Evolutionary conservation across 2,888 invertebrate genomes (phyloP), one percentile per base, ranked within the genome.

Genomic region (Sphecodes monilicornis): DNA sequence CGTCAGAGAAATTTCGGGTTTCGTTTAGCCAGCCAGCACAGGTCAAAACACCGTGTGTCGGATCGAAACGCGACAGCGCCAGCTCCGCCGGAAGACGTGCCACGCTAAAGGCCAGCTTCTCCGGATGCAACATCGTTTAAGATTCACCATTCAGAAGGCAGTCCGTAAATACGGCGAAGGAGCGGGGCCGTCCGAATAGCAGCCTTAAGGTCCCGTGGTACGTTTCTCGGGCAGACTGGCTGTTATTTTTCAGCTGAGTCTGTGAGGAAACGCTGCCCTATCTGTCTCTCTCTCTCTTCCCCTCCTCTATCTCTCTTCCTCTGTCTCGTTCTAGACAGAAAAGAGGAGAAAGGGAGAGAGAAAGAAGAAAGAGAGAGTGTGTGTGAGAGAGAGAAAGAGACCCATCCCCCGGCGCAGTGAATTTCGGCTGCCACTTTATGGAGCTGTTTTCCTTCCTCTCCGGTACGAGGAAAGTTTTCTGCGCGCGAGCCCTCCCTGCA

Each of bases 381-480:
- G 50, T 5, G 46, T 22, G 50, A 50, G 22, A 50, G 50, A 50
- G 60, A 16, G 60, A 29, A 16, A 29, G 18, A 18, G 29, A 16
- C n/a, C 71, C 29, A 32, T 64, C 36, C 78, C 66, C 22, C 36
- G 69, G 50, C 75, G 73, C 78, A 84, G 29, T 74, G 87, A 83
- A 88, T 88, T 88, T 88, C 82, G 85, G 85, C 79, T 69, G 75
- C 77, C 88, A 72, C 81, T 89, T 88, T 89, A 89, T 83, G 89
- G 86, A 78, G 78, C 76, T 89, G 85, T 87, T 90, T 87, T 87
- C 89, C 83, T 86, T 81, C 76, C 80, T 80, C 70, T 74, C 75
- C 32, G 77, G 64, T 76, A 74, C 83, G 77, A 80, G 79, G 76
- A 88, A 89, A 89, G 81, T 89, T 88, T 87, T 74, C 82, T 71